These are phyloP conservation scores for Mesocentrotus franciscanus DNA, from an alignment of 53 echinoderm and acorn worm genomes.

Conservation along the genomic window DNA sequence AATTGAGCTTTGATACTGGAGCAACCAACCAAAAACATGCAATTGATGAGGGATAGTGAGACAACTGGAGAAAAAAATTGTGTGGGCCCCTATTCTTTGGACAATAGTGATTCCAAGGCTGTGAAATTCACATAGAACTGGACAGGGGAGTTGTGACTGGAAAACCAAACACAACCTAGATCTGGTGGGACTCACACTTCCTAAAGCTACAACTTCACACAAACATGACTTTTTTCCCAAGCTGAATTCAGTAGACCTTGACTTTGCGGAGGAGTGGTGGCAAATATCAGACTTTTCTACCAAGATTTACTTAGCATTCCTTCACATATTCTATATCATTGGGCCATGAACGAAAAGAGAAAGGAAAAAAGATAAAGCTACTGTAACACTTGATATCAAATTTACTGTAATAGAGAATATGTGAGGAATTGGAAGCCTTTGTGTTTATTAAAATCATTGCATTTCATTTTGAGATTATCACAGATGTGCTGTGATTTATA, in stretches of 20 bases:
- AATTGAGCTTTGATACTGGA: not conserved
- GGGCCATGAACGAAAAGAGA: not conserved
- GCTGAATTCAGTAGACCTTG: constrained; percentile 19
- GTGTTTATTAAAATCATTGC: not conserved
- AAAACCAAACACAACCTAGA: constrained; percentile 33
- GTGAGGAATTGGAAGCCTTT: not conserved
- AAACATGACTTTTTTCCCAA: constrained; percentile 10
- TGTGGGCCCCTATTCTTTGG: constrained; percentile 14
- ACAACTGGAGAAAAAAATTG: constrained; percentile 19
- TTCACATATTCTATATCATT: not conserved
- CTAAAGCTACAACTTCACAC: constrained; percentile 41
- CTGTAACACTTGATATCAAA: constrained; percentile 19
- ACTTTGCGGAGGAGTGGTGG: constrained; percentile 52
- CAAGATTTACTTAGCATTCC: constrained; percentile 44
- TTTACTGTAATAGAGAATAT: not conserved
- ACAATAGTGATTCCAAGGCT: constrained; percentile 28
- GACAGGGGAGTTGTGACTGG: not conserved
- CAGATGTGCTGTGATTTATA: too few species aligned
- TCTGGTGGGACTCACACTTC: constrained; percentile 14
- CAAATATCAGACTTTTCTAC: not conserved
- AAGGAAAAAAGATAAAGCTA: not conserved
- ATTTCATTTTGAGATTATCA: not conserved
- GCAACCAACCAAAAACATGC: constrained; percentile 24
- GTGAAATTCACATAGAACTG: constrained; percentile 48
- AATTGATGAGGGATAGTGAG: not conserved